Percentiles rank a stretch among this genome's conserved stretches.
These are phyloP conservation scores for Acrobasis repandana DNA, from an alignment of 2,888 invertebrate genomes.

Conservation along the genomic window DNA sequence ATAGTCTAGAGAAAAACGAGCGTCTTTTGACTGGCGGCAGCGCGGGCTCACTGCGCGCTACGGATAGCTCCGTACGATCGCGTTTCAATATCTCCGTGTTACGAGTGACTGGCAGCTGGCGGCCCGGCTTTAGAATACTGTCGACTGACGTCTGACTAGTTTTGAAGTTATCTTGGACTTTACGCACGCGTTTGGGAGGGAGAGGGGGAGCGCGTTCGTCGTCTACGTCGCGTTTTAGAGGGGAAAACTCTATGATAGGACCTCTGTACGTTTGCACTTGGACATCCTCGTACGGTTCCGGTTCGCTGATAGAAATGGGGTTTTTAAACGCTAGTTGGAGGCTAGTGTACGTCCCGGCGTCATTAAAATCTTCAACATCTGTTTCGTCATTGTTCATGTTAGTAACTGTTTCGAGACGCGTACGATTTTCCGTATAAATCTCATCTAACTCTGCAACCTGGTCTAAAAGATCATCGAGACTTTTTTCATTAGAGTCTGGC, in stretches of 20 bases:
- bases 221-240: conserved; percentile 80
- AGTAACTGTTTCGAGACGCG: conserved; percentile 79
- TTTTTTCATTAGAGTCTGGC: conserved; percentile 81
- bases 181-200: conserved; percentile 90
- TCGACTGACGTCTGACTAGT: conserved; percentile 73
- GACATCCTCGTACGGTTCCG: conserved; percentile 84
- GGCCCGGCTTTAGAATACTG: conserved; percentile 66
- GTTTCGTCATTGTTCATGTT: conserved; percentile 58
- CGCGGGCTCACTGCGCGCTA: conserved; percentile 68
- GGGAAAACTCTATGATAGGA: conserved; percentile 79
- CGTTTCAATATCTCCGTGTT: conserved; percentile 43
- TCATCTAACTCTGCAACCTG: conserved; percentile 92
- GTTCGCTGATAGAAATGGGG: conserved; percentile 84
- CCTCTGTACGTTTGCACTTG: conserved; percentile 72
- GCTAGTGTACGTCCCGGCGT: conserved; percentile 91
- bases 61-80: conserved; percentile 47
- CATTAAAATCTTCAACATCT: conserved; percentile 87
- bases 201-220: conserved; percentile 88
- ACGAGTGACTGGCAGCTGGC: conserved; percentile 57
- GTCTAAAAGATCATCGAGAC: conserved; percentile 87
- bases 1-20: conserved; percentile 74
- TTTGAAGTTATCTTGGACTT: conserved; percentile 66
- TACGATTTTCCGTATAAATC: conserved; percentile 89
- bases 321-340: conserved; percentile 93
- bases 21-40: conserved; percentile 74